These are phyloP conservation scores for Deilephila elpenor DNA, from an alignment of 2,888 invertebrate genomes.

Conservation along the genomic window DNA sequence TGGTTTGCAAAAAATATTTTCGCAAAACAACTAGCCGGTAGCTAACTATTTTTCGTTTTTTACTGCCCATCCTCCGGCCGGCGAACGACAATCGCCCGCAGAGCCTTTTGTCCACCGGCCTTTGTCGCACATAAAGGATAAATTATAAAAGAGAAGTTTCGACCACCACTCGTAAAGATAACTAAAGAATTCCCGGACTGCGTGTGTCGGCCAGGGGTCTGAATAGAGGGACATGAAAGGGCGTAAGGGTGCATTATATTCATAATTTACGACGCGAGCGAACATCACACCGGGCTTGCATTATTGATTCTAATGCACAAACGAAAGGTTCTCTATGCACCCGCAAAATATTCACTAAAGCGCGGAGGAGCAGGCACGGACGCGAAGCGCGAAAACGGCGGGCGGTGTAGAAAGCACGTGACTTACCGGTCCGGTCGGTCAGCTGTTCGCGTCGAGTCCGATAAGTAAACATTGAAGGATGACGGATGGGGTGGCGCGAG, in stretches of 20 bases:
- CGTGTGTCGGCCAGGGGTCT: conserved; percentile 62
- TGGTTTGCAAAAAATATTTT: conserved; percentile 82
- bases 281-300: conserved; percentile 67
- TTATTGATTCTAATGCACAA: conserved; percentile 71
- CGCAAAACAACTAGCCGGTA: conserved; percentile 70
- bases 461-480: conserved; percentile 81
- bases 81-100: conserved; percentile 62
- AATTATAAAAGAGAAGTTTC: conserved; percentile 76
- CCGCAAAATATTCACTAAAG: conserved; percentile 58
- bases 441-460: conserved; percentile 80
- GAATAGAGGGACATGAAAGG: conserved; percentile 74
- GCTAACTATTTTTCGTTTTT: conserved; percentile 64
- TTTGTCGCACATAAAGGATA: conserved; percentile 78
- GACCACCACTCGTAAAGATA: conserved; percentile 78
- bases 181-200: conserved; percentile 69
- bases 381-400: conserved; percentile 41
- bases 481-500: conserved; percentile 69
- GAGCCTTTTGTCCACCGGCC: conserved; percentile 70
- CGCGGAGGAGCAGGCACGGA: conserved; percentile 46
- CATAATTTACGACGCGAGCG: conserved; percentile 73
- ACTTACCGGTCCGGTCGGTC: conserved; percentile 83
- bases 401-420: conserved; percentile 71
- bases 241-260: conserved; percentile 79
- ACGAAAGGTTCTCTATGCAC: conserved; percentile 58
- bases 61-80: conserved; percentile 60